Base-by-base conservation (phyloP, 2,888 invertebrate genomes). In the Villa cingulata region DNA sequence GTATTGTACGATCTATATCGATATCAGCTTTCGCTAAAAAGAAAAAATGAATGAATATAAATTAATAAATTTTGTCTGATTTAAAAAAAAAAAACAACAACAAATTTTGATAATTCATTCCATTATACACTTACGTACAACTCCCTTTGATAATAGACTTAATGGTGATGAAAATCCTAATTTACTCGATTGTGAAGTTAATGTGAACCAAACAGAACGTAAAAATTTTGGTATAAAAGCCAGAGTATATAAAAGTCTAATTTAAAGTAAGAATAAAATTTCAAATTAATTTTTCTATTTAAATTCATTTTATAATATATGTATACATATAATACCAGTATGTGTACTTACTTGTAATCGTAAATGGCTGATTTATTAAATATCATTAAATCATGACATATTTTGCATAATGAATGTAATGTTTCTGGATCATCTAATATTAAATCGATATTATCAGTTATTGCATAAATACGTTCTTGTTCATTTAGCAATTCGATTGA, bases 371-470 rank as follows among this genome's bases (percentile, higher is more conserved):
- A 75, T 62, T 82, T 82, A 62, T 87, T 83, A 56, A 86, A 83
- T 55, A 87, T 74, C 62, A 92, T 71, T 43, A 92, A 71, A 67
- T 86, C 83, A 68, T 92, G 88, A 60, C 89, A 89, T 45, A 92
- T 76, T 62, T 80, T 76, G 52, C 85, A 85, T 51, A 88, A 70
- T 14, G 78, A 74, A 56, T 81, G 77, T 41, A 87, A 67, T 19
- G 81, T 73, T 9, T 74, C 71, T 0, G 70, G 59, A 46, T 75
- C 72, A 27, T 67, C 57, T 1, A 65, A 56, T 51, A 64, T 62
- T 6, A 59, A 55, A n/a, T 66, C 64, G 34, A 66, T 56, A 45
- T 64, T 71, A 68, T 65, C 63, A 64, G 59, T 74, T 60, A 58
- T 76, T 62, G 56, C 58, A 58, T 55, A 78, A 56, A 70, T 79